phyloP scores from a whole-genome alignment of 2,113 vertebrate genomes.

The Chiloscyllium plagiosum region DNA sequence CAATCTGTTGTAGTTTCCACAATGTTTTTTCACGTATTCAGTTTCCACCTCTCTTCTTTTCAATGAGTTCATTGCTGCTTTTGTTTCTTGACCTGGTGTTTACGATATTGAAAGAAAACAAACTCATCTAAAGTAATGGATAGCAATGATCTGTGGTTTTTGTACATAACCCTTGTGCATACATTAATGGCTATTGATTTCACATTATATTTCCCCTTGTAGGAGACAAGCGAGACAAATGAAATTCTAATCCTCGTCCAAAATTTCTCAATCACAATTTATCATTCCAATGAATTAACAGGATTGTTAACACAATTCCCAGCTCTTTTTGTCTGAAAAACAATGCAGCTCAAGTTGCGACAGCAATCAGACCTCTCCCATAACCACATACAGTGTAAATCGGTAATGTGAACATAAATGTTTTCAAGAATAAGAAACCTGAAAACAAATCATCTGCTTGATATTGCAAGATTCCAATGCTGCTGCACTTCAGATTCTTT shows the following conservation, averaged over 20 bases:
- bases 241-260: not conserved
- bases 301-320: not conserved
- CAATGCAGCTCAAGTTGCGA: not conserved
- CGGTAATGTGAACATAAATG: not conserved
- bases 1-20: not conserved
- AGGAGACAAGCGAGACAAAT: not conserved
- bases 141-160: not conserved
- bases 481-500: not conserved
- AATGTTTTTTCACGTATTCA: not conserved
- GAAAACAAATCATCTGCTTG: not conserved
- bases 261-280: not conserved
- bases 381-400: not conserved
- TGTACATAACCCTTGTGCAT: not conserved
- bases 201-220: not conserved
- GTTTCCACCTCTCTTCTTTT: not conserved
- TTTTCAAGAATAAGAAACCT: not conserved
- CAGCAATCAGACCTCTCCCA: not conserved
- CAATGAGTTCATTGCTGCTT: not conserved
- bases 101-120: conserved; percentile 1
- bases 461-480: not conserved
- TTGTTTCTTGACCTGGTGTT: not conserved
- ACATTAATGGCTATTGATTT: not conserved
- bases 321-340: not conserved
- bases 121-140: not conserved
- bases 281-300: not conserved